These are phyloP conservation scores for Lathamus discolor DNA, from an alignment of 2,113 vertebrate species.

Conservation along the genomic window DNA sequence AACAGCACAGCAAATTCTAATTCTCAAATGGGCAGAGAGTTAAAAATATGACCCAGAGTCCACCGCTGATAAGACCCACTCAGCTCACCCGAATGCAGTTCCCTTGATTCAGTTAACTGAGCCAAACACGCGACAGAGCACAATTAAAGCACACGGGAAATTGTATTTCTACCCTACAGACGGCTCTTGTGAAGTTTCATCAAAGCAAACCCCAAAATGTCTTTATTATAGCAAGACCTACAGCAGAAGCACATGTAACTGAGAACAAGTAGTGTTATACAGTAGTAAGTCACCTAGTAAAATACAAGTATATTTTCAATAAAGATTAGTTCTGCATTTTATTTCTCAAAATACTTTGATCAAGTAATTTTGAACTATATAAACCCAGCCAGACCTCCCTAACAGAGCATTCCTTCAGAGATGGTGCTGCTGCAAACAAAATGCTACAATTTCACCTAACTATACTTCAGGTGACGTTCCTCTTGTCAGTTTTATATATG, in stretches of 20 bases:
- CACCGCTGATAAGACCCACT: not conserved
- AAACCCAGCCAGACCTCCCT: constrained; percentile 50
- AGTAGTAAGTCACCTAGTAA: constrained; percentile 61
- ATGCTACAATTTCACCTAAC: not conserved
- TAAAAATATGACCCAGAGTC: not conserved
- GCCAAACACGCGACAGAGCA: constrained; percentile 29
- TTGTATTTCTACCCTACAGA: constrained; percentile 45
- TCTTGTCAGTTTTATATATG: not conserved
- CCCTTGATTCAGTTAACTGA: constrained; percentile 30
- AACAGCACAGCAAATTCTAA: not conserved
- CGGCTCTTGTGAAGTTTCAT: constrained; percentile 38
- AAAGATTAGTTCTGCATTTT: constrained; percentile 57
- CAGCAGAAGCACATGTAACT: constrained; percentile 22
- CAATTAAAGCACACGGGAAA: constrained; percentile 39
- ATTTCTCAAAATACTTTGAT: constrained; percentile 58
- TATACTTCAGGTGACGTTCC: not conserved
- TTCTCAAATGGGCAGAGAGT: not conserved
- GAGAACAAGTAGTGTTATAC: constrained; percentile 4
- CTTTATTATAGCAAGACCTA: constrained; percentile 29
- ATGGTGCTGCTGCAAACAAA: not conserved
- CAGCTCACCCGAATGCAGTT: not conserved
- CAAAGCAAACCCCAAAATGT: constrained; percentile 48
- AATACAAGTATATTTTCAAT: constrained; percentile 56
- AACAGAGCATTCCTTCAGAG: not conserved
- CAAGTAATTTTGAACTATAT: constrained; percentile 56